Base-by-base conservation (phyloP, 2,797 vertebrate genomes). In the Octomys mimax region DNA sequence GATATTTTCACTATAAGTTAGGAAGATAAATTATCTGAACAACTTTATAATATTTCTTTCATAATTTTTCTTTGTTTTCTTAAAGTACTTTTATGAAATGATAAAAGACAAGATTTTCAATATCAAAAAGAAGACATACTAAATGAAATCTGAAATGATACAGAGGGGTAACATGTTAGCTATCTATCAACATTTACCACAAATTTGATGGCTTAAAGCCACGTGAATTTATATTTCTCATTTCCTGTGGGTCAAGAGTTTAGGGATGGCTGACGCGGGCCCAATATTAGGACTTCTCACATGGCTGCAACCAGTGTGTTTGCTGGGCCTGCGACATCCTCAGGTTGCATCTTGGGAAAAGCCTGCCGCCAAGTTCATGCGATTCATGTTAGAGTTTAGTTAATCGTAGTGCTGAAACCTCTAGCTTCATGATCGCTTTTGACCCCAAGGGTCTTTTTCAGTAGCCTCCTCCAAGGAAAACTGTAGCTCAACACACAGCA, bases 1-100 rank as follows among this genome's bases (percentile, higher is more conserved):
- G 79, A 91, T 64, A 66, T 57, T 89, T 70, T 75, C 28, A 64
- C 80, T 59, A 64, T 46, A 33, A 42, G n/a, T 59, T 70, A 79
- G 46, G 22, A 81, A 82, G 66, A 68, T 31, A 85, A 87, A 54
- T 91, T n/a, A 78, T 62, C 6, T 81, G 78, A 95, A 87, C 28
- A 61, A 59, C 61, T 33, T 79, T 14, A 46, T 24, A 89, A 66
- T 91, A 73, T 39, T 68, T 5, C 28, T 52, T 64, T 21, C 1
- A 81, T 24, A 95, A 52, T 64, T 57, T 91, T 57, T 22, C 33
- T 31, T 73, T 70, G 26, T 77, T 70, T 85, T 71, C 66, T 49
- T 42, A 28, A 42, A 84, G 8, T 54, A 49, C 42, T 86, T 96
- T 73, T 70, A 19, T 83, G 71, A 87, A 24, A 33, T 62, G 2